Evolutionary conservation across 2,888 invertebrate genomes (phyloP).

Genomic region (Antheraea assamensis): DNA sequence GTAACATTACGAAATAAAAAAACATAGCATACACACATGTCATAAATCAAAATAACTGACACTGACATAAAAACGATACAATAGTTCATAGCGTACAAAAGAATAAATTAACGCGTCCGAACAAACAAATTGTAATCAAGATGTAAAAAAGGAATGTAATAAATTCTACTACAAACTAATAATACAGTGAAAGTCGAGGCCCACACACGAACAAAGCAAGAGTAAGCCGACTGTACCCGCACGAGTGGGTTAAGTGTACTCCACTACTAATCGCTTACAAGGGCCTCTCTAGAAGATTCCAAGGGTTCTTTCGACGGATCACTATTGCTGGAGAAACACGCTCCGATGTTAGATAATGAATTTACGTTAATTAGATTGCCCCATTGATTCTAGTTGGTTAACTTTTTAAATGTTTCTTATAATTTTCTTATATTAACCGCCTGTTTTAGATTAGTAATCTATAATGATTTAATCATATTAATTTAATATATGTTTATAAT

Average conservation of each 20-base stretch:
- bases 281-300: constrained; percentile 63
- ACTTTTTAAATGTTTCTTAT: constrained; percentile 29
- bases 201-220: constrained; percentile 61
- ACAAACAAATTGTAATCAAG: neutral
- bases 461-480: no score
- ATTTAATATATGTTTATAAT: no score
- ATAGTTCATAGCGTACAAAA: neutral
- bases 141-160: constrained; percentile 34
- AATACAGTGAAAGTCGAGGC: constrained; percentile 50
- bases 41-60: constrained; percentile 3
- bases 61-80: neutral
- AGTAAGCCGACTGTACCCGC: constrained; percentile 55
- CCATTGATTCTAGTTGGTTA: constrained; percentile 40
- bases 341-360: constrained; percentile 69
- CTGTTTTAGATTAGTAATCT: neutral
- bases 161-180: constrained; percentile 35
- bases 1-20: neutral
- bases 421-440: constrained; percentile 19
- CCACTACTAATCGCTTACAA: constrained; percentile 70
- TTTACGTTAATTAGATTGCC: constrained; percentile 70
- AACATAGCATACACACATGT: neutral
- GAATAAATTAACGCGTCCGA: neutral
- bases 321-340: constrained; percentile 71
- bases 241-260: constrained; percentile 65
- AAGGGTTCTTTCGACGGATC: constrained; percentile 73